phyloP scores from a whole-genome alignment of 2,113 vertebrate genomes.

The Falcunculus frontatus region DNA sequence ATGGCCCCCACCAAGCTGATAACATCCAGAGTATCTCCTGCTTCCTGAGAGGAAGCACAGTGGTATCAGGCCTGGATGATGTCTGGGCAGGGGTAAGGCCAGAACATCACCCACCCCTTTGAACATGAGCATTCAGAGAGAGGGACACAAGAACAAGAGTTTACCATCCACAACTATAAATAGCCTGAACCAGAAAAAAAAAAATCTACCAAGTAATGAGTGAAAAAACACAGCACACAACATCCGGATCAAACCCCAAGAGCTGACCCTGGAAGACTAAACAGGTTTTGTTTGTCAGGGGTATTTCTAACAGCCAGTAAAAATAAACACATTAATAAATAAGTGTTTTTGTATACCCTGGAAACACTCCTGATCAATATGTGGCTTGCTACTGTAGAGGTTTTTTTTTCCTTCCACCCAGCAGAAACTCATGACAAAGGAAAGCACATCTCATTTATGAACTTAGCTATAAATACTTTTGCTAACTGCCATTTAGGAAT shows the following conservation, averaged over 20 bases:
- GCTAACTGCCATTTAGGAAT: conserved; percentile 67
- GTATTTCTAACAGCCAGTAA: background rate
- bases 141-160: background rate
- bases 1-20: background rate
- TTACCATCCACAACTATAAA: background rate
- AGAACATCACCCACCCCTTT: background rate
- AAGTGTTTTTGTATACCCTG: background rate
- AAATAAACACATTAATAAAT: conserved; percentile 45
- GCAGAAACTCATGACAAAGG: conserved; percentile 53
- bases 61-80: background rate
- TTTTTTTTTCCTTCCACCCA: background rate
- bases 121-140: background rate
- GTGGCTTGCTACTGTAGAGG: background rate
- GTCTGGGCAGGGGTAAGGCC: background rate
- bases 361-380: conserved; percentile 2
- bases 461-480: conserved; percentile 75
- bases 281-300: background rate
- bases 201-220: background rate
- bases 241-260: background rate
- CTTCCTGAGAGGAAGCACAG: fast-evolving
- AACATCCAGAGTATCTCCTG: background rate
- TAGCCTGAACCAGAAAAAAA: background rate
- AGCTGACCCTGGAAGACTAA: background rate
- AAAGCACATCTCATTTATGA: conserved; percentile 56
- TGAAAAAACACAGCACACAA: background rate